phyloP scores from a whole-genome alignment of 2,113 vertebrate species.

The Nymphicus hollandicus region DNA sequence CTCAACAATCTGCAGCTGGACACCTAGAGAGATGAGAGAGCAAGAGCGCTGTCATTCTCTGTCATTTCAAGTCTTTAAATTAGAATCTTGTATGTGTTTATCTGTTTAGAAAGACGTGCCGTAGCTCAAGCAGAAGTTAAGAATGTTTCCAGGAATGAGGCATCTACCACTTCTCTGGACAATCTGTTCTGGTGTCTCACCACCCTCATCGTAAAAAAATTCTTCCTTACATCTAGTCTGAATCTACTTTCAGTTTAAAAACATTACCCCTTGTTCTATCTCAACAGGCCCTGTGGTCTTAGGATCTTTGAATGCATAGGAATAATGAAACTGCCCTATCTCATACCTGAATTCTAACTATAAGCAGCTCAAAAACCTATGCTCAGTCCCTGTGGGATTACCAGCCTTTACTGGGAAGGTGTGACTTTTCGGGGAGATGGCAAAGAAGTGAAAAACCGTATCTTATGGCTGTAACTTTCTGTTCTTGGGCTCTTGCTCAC shows the following conservation, averaged over 20 bases:
- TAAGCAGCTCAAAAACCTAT: not conserved
- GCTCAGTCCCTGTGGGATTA: not conserved
- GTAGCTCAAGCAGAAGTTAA: not conserved
- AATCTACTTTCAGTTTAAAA: not conserved
- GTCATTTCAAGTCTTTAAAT: not conserved
- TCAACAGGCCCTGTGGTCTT: not conserved
- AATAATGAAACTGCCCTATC: not conserved
- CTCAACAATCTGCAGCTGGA: not conserved
- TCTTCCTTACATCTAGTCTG: not conserved
- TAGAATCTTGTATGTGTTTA: not conserved
- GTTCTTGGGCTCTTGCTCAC: not conserved
- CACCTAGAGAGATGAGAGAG: not conserved
- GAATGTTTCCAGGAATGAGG: not conserved
- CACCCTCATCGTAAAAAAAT: not conserved
- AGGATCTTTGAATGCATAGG: not conserved
- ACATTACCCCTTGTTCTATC: not conserved
- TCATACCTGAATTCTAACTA: not conserved
- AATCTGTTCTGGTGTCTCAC: not conserved
- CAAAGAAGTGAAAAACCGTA: not conserved
- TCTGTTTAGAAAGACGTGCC: not conserved
- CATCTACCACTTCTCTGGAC: not conserved
- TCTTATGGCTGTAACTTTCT: not conserved
- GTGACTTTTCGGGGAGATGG: not conserved
- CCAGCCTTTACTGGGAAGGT: not conserved
- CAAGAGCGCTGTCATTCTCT: not conserved